Evolutionary conservation across 1,140 invertebrate species (phyloP).

Genomic region (Chelonus insularis): DNA sequence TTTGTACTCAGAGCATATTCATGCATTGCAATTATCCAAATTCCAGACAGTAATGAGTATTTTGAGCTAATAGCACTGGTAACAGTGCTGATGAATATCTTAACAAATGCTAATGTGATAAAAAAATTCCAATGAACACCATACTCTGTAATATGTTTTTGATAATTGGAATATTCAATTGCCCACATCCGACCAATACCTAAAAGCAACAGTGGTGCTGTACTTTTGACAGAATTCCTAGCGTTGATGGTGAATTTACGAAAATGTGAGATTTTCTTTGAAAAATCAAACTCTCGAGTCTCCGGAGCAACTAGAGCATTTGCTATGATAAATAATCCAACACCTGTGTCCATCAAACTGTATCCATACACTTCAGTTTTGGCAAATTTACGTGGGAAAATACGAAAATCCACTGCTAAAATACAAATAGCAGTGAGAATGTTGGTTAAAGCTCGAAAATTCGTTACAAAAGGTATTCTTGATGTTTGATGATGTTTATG

Average conservation of each 20-base stretch:
- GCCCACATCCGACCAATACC: slow-evolving; percentile 71
- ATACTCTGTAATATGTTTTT: slow-evolving; percentile 88
- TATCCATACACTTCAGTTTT: slow-evolving; percentile 88
- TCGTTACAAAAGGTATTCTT: slow-evolving; percentile 64
- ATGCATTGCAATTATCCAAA: slow-evolving; percentile 67
- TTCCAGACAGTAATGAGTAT: slow-evolving; percentile 58
- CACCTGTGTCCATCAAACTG: slow-evolving; percentile 93
- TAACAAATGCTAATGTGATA: slow-evolving; percentile 83
- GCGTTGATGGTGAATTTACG: slow-evolving; percentile 38
- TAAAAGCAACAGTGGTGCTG: slow-evolving; percentile 67
- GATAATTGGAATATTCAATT: slow-evolving; percentile 75
- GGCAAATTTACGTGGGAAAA: slow-evolving; percentile 81
- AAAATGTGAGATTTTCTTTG: slow-evolving; percentile 10
- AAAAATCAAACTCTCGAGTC: slow-evolving; percentile 48
- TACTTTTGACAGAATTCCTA: slow-evolving; percentile 48
- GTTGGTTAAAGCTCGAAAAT: slow-evolving; percentile 71
- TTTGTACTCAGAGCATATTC: slow-evolving; percentile 67
- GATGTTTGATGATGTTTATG: background rate
- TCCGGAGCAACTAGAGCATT: slow-evolving; percentile 79
- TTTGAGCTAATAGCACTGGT: slow-evolving; percentile 57
- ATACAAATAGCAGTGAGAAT: slow-evolving; percentile 81
- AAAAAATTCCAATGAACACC: slow-evolving; percentile 98
- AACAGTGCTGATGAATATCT: slow-evolving; percentile 70
- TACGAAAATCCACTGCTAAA: slow-evolving; percentile 88
- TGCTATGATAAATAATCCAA: slow-evolving; percentile 85